phyloP scores from a whole-genome alignment of 2,797 vertebrate genomes.

The Peromyscus nudipes region DNA sequence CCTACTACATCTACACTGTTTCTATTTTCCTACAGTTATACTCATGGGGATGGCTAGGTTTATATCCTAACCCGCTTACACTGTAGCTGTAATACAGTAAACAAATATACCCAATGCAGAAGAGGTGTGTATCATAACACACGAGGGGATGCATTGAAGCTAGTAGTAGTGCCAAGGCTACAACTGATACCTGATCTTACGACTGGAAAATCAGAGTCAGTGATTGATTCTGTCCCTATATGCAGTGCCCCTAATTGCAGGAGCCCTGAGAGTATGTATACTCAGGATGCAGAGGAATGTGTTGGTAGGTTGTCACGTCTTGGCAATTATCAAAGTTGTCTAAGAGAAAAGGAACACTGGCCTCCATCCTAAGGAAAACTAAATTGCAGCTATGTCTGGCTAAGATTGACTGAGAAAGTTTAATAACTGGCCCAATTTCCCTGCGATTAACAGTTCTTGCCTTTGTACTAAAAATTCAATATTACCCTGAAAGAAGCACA shows the following conservation, averaged over 20 bases:
- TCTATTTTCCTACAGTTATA: background rate
- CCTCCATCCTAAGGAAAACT: slow-evolving; percentile 20
- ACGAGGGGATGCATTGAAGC: background rate
- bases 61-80: background rate
- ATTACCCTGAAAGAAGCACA: background rate
- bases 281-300: background rate
- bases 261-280: background rate
- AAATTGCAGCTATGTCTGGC: background rate
- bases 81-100: background rate
- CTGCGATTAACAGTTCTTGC: background rate
- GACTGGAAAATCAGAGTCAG: background rate
- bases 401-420: background rate
- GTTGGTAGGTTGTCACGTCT: background rate
- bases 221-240: background rate
- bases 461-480: background rate
- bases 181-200: background rate
- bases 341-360: background rate
- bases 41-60: background rate
- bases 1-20: background rate
- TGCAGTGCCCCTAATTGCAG: background rate
- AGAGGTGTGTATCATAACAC: background rate
- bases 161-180: background rate
- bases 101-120: background rate
- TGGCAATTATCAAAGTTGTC: background rate
- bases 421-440: slow-evolving; percentile 32